These are phyloP conservation scores for Dryocosmus kuriphilus DNA, from an alignment of 2,888 invertebrate species.

Conservation along the genomic window DNA sequence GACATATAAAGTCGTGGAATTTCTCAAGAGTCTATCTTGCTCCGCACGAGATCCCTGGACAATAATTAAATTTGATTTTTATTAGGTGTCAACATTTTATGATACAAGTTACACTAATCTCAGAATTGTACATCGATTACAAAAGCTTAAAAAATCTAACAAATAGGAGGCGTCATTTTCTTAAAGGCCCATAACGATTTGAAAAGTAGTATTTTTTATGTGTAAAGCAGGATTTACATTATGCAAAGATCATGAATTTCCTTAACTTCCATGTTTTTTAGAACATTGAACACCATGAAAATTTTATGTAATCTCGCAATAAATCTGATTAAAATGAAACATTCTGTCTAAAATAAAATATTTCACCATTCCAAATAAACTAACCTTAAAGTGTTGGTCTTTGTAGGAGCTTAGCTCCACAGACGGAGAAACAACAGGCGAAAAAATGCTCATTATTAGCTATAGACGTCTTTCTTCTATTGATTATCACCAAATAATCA, in stretches of 20 bases:
- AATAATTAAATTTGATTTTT: slow-evolving; percentile 41
- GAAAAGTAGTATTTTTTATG: no score
- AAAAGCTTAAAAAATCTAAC: not conserved
- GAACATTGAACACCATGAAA: slow-evolving; percentile 1
- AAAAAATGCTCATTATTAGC: slow-evolving; percentile 7
- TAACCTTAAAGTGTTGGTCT: slow-evolving; percentile 97
- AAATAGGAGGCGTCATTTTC: no score
- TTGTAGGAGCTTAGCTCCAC: slow-evolving; percentile 93
- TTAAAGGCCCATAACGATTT: no score
- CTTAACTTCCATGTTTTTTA: not conserved
- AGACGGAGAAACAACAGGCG: slow-evolving; percentile 77
- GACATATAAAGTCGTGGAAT: slow-evolving; percentile 93
- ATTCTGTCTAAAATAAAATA: not conserved
- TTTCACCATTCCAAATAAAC: slow-evolving; percentile 41
- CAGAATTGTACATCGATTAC: not conserved
- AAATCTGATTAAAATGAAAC: not conserved
- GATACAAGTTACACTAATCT: not conserved
- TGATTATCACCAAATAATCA: slow-evolving; percentile 7
- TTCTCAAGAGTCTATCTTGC: slow-evolving; percentile 88
- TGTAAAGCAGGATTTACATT: not conserved
- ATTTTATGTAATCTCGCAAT: not conserved
- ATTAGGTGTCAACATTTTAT: not conserved
- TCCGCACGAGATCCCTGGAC: slow-evolving; percentile 91
- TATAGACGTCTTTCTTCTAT: not conserved
- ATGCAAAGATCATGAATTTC: not conserved